Evolutionary conservation across 2,113 vertebrate species (phyloP).

Genomic region (Zosterops pallidus): DNA sequence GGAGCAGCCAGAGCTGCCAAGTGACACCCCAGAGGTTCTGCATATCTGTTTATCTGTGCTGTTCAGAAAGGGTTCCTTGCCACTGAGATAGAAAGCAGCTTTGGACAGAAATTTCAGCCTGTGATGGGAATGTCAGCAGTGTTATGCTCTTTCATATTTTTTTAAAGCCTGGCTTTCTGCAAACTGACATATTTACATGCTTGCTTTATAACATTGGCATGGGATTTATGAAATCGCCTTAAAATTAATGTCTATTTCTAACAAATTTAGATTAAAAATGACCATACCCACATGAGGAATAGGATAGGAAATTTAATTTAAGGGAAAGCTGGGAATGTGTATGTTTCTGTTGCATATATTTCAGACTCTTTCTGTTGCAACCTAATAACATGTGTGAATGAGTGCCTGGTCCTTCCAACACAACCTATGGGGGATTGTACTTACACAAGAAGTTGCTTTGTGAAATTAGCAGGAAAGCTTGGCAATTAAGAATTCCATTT

Average conservation of each 20-base stretch:
- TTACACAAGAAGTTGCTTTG: background rate
- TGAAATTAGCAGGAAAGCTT: background rate
- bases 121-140: constrained; percentile 48
- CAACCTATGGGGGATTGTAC: background rate
- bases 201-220: constrained; percentile 45
- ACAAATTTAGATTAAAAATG: constrained; percentile 60
- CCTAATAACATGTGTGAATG: background rate
- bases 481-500: background rate
- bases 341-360: constrained; percentile 35
- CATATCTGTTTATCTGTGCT: background rate
- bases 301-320: constrained; percentile 52
- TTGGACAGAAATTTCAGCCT: constrained; percentile 28
- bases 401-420: background rate
- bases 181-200: constrained; percentile 61
- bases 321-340: constrained; percentile 5
- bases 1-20: background rate
- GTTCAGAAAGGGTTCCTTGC: background rate
- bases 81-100: constrained; percentile 49
- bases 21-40: background rate
- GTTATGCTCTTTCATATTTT: constrained; percentile 10
- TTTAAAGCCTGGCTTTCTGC: constrained; percentile 56
- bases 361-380: constrained; percentile 29
- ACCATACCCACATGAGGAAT: constrained; percentile 27
- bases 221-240: constrained; percentile 38
- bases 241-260: constrained; percentile 62